A percentile compares a stretch with the other conserved stretches of the same genome.
Evolutionary conservation across 1,140 invertebrate species (phyloP).

Genomic region (Lepidostoma basale): DNA sequence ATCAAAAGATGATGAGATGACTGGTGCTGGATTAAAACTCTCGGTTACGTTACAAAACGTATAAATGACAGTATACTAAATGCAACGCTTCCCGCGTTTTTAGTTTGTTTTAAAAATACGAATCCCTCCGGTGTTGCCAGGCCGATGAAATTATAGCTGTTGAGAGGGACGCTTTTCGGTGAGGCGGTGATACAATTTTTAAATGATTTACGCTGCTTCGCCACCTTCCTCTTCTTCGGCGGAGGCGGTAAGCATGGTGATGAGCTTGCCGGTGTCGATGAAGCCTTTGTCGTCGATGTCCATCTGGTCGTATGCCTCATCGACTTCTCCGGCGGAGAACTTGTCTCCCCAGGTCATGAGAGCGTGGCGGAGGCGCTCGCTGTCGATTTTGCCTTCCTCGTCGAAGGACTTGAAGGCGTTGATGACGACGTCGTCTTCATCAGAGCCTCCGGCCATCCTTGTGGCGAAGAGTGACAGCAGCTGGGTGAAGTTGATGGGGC

Average conservation of each 20-base stretch:
- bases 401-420: conserved; percentile 97
- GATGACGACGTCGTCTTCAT: conserved; percentile 94
- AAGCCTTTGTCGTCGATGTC: conserved; percentile 91
- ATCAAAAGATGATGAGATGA: conserved; percentile 11
- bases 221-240: conserved; percentile 75
- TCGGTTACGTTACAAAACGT: conserved; percentile 4
- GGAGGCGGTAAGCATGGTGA: conserved; percentile 84
- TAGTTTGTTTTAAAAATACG: no score
- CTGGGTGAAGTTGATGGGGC: conserved; percentile 95
- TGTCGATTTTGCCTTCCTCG: conserved; percentile 85
- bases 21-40: background rate
- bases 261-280: conserved; percentile 89
- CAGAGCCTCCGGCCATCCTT: conserved; percentile 81
- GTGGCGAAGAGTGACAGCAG: conserved; percentile 90
- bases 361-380: conserved; percentile 89
- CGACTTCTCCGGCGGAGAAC: conserved; percentile 90
- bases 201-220: conserved; percentile 63
- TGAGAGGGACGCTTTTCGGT: conserved; percentile 19
- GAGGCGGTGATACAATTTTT: conserved; percentile 19
- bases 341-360: conserved; percentile 97
- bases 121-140: conserved; percentile 28
- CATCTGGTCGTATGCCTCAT: conserved; percentile 95
- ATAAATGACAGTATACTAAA: conserved; percentile 6
- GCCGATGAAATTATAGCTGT: background rate
- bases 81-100: conserved; percentile 15